Evolutionary conservation across 2,113 vertebrate genomes (phyloP).

Genomic region (Anseranas semipalmata): DNA sequence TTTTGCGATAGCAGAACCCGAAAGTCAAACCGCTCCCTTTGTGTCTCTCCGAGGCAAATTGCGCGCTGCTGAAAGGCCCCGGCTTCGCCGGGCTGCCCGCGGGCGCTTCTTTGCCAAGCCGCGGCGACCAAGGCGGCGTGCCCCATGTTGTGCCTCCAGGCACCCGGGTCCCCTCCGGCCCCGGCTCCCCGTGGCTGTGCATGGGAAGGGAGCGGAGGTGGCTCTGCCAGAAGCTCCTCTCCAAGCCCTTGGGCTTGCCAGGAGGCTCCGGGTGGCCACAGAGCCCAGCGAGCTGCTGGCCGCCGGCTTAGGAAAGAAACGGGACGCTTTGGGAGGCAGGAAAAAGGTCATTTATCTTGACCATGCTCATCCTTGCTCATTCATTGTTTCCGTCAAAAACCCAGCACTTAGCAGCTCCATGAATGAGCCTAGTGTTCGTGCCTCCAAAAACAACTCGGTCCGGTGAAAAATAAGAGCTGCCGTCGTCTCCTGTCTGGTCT

Average conservation of each 20-base stretch:
- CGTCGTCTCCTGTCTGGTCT: slow-evolving; percentile 1
- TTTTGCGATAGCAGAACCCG: neutral
- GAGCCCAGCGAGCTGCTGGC: slow-evolving; percentile 1
- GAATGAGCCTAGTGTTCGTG: slow-evolving; percentile 28
- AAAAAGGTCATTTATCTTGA: slow-evolving; percentile 38
- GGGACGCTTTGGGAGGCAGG: slow-evolving; percentile 21
- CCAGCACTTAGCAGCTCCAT: slow-evolving; percentile 12
- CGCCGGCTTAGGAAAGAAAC: slow-evolving; percentile 41
- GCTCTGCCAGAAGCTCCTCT: neutral
- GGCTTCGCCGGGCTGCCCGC: too few relatives aligned
- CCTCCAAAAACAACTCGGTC: slow-evolving; percentile 47
- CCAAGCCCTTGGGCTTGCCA: neutral
- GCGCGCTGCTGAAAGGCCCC: neutral
- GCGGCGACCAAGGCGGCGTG: neutral
- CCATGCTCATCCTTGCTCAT: slow-evolving; percentile 47
- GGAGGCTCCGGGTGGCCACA: neutral
- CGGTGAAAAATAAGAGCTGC: slow-evolving; percentile 7
- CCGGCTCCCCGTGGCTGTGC: neutral
- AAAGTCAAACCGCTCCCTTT: neutral
- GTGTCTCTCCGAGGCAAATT: neutral
- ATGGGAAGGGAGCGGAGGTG: neutral
- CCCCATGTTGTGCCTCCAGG: neutral
- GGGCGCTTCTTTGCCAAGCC: too few relatives aligned
- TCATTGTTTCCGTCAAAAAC: slow-evolving; percentile 62
- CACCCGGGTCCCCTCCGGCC: neutral